phyloP scores from a whole-genome alignment of 2,888 invertebrate genomes.

The Chymomyza amoena region DNA sequence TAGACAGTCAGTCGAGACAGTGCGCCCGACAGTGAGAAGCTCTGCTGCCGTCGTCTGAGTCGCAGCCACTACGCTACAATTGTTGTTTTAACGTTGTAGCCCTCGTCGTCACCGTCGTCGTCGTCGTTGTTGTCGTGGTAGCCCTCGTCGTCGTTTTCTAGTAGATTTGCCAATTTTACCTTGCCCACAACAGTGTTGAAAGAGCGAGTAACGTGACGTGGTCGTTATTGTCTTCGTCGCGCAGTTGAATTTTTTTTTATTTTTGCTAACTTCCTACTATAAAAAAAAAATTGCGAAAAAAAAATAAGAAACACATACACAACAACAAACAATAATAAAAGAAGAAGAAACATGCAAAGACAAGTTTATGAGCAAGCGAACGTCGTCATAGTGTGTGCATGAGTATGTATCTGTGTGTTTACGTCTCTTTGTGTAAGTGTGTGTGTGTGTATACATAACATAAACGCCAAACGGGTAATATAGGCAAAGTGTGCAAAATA shows the following conservation, averaged over 20 bases:
- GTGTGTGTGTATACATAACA: slow-evolving; percentile 6
- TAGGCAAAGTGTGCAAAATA: slow-evolving; percentile 40
- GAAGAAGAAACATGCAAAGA: slow-evolving; percentile 1
- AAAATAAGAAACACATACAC: slow-evolving; percentile 18
- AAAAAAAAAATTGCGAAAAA: slow-evolving; percentile 36
- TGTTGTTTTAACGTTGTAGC: background rate
- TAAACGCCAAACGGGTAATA: slow-evolving; percentile 42
- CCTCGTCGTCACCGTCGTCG: slow-evolving; percentile 24
- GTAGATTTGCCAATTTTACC: slow-evolving; percentile 63
- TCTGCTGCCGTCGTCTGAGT: background rate
- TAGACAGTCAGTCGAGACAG: slow-evolving; percentile 1
- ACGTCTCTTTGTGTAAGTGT: slow-evolving; percentile 26
- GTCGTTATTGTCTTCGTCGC: slow-evolving; percentile 55
- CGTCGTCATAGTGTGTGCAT: slow-evolving; percentile 31
- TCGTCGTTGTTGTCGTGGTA: slow-evolving; percentile 21
- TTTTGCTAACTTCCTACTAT: slow-evolving; percentile 58
- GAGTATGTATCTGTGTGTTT: slow-evolving; percentile 20
- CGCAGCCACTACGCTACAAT: slow-evolving; percentile 14
- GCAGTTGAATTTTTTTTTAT: slow-evolving; percentile 50
- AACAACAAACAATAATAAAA: slow-evolving; percentile 20
- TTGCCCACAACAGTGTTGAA: slow-evolving; percentile 62
- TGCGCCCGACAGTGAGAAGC: background rate
- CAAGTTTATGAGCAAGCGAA: slow-evolving; percentile 15
- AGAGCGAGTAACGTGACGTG: slow-evolving; percentile 73
- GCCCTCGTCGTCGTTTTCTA: slow-evolving; percentile 43